Evolutionary conservation across 2,888 invertebrate species (phyloP).

Genomic region (Rotaria macrura): DNA sequence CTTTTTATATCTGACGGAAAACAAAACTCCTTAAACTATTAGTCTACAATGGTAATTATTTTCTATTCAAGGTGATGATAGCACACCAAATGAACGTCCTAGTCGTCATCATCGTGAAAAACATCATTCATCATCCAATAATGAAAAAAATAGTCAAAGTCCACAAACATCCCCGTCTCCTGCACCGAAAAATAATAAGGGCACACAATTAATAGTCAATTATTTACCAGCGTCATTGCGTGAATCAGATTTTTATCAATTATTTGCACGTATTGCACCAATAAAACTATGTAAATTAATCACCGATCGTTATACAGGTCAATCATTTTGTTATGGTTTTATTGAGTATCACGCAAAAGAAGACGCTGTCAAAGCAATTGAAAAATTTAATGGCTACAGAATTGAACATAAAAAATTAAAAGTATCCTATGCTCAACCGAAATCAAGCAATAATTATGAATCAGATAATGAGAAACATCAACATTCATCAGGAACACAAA

Average conservation of each 20-base stretch:
- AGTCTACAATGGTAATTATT: no score
- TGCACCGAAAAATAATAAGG: background rate
- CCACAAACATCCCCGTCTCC: background rate
- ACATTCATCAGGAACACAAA: background rate
- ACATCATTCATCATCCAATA: background rate
- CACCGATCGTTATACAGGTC: slow-evolving; percentile 17
- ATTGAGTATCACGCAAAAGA: slow-evolving; percentile 28
- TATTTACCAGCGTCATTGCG: slow-evolving; percentile 2
- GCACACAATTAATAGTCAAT: slow-evolving; percentile 9
- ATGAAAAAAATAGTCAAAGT: background rate
- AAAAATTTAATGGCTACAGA: slow-evolving; percentile 27
- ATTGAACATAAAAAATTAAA: slow-evolving; percentile 33
- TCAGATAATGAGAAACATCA: background rate
- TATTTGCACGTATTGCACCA: background rate
- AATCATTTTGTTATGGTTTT: slow-evolving; percentile 34
- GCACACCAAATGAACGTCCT: background rate
- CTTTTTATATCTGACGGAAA: no score
- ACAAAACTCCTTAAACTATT: no score
- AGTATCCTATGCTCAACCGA: slow-evolving; percentile 29
- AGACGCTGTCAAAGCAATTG: slow-evolving; percentile 27
- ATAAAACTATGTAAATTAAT: slow-evolving; percentile 13
- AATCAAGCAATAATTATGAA: slow-evolving; percentile 7
- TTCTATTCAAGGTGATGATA: background rate
- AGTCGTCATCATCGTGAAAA: background rate
- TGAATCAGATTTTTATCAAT: slow-evolving; percentile 12